Percentiles rank a stretch among this genome's conserved stretches.
phyloP scores from a whole-genome alignment of 2,797 vertebrate genomes.

The Eupleurogrammus muticus region DNA sequence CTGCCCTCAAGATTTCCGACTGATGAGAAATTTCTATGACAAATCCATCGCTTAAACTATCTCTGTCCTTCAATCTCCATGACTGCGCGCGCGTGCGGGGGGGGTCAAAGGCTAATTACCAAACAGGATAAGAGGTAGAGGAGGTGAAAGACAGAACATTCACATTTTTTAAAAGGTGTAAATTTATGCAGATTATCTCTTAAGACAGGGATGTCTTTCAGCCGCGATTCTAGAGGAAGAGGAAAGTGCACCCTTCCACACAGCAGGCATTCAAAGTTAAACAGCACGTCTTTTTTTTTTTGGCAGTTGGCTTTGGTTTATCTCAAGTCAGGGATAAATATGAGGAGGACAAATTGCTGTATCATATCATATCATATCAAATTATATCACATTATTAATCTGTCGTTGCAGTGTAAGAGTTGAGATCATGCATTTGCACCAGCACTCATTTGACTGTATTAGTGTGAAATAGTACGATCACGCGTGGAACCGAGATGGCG shows the following conservation, averaged over 20 bases:
- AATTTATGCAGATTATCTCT: conserved; percentile 80
- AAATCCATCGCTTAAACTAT: conserved; percentile 73
- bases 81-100: conserved; percentile 61
- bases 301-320: conserved; percentile 13
- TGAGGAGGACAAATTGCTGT: not conserved
- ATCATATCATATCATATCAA: not conserved
- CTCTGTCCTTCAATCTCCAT: conserved; percentile 69
- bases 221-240: conserved; percentile 44
- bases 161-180: conserved; percentile 71
- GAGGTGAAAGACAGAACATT: conserved; percentile 60
- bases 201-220: conserved; percentile 53
- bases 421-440: not conserved
- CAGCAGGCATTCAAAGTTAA: conserved; percentile 25
- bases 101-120: conserved; percentile 80
- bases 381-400: not conserved
- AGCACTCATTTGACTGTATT: not conserved
- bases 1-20: conserved; percentile 70
- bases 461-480: not conserved
- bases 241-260: conserved; percentile 8
- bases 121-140: conserved; percentile 71
- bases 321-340: not conserved
- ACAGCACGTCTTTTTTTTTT: conserved; percentile 13
- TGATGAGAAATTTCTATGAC: conserved; percentile 75
- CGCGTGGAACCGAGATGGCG: not conserved
- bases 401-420: conserved; percentile 4